Base-by-base conservation (phyloP, 2,113 vertebrate species). In the Sprattus sprattus region DNA sequence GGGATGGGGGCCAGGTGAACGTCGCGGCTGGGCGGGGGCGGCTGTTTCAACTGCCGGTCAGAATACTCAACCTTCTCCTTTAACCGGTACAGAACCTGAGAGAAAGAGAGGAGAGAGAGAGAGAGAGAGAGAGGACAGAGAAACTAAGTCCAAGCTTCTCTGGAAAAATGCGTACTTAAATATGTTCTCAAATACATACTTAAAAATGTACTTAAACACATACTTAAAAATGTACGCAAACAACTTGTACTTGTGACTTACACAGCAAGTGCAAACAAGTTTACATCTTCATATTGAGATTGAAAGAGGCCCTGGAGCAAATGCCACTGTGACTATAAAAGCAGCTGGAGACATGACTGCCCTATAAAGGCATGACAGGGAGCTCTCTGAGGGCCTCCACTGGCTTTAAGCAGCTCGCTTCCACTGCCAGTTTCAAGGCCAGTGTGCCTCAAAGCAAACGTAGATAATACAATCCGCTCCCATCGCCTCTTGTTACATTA, bases 61-160 rank as follows among this genome's bases (percentile, higher is more conserved):
- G 96, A 96, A 89, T 96, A 93, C 86, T 97, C 96, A 85, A 96
- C 94, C 87, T 97, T 98, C 92, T 98, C 97, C 89, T 97, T 99
- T 75, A 97, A 93, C 90, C 97, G 95, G 90, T 96, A 98, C 83
- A 99, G 94, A 93, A 99, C 96, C 98, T 99, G 91, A 25, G 89
- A 64, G 91, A 88, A 87, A 82, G 15, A 88, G 84, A 60, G 13
- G 67, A 54, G 7, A 67, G 7, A 82, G n/a, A 78, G 32, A 81
- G n/a, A 60, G 49, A 57, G 16, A 81, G 7, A 67, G 7, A 82
- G n/a, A 78, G 32, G n/a, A 60, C 39, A 57, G 16, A 81, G 28
- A 84, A 32, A 16, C 6, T 0, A 46, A 84, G 54, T 6, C 5
- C 54, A 22, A 6, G 18, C 39, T 39, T 39, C 39, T 39, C 39